phyloP scores from a whole-genome alignment of 1,140 invertebrate species.

The Ceratosolen solmsi region DNA sequence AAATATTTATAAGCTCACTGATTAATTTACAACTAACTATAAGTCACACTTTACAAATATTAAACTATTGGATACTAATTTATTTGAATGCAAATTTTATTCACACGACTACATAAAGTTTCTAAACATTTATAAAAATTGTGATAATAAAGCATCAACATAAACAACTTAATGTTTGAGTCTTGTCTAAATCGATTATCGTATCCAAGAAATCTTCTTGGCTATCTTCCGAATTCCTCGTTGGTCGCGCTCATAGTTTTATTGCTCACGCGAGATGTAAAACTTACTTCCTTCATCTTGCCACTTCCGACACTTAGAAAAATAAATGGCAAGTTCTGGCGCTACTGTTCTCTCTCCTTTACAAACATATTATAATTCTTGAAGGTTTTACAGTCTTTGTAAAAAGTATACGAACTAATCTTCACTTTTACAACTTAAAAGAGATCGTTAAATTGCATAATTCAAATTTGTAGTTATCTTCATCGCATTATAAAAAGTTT shows the following conservation, averaged over 20 bases:
- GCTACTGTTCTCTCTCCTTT: neutral
- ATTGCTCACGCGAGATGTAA: neutral
- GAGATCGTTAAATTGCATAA: neutral
- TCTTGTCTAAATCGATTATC: neutral
- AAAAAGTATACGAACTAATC: neutral
- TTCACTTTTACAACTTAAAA: neutral
- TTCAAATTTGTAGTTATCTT: neutral
- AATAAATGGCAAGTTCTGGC: neutral
- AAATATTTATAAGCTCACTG: no score
- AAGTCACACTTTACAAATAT: no score
- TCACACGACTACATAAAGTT: no score
- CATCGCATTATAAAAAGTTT: no score
- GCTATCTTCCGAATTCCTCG: neutral
- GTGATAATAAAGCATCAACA: no score
- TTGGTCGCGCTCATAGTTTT: neutral
- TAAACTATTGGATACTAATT: no score
- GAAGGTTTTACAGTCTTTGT: neutral
- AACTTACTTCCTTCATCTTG: neutral
- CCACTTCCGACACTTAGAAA: neutral
- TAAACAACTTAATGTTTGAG: neutral
- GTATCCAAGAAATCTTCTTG: neutral
- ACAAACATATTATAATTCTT: neutral
- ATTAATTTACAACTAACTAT: no score
- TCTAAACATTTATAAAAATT: no score
- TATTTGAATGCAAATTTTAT: no score